phyloP scores from a whole-genome alignment of 2,888 invertebrate species.

The Lymantria dispar region DNA sequence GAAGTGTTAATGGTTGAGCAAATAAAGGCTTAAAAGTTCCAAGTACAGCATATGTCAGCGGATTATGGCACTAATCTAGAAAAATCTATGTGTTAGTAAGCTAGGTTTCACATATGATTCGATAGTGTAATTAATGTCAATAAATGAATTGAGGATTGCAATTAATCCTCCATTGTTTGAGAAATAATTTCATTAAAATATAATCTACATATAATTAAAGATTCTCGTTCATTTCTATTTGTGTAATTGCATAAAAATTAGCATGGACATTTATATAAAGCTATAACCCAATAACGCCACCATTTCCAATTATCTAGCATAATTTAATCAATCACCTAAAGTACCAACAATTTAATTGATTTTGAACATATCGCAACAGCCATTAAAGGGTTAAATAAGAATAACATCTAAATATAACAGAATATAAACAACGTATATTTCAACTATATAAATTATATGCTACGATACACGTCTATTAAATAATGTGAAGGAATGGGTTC shows the following conservation, averaged over 20 bases:
- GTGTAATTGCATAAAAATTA: neutral
- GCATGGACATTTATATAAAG: neutral
- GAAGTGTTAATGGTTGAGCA: constrained; percentile 51
- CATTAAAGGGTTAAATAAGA: neutral
- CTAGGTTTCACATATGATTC: constrained; percentile 19
- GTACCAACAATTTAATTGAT: neutral
- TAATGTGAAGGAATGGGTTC: neutral
- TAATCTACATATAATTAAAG: too few species aligned
- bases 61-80: constrained; percentile 64
- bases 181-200: too few species aligned
- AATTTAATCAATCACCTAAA: neutral
- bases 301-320: neutral
- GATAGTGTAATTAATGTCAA: too few species aligned
- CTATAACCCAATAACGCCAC: neutral
- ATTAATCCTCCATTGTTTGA: too few species aligned
- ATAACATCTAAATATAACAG: constrained; percentile 1
- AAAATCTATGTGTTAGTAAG: constrained; percentile 34
- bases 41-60: constrained; percentile 44
- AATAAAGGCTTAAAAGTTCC: constrained; percentile 38
- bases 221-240: neutral
- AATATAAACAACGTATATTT: constrained; percentile 1
- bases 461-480: neutral
- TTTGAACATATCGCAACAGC: neutral
- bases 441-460: neutral
- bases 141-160: too few species aligned